A percentile compares a stretch with the other conserved stretches of the same genome.
These are phyloP conservation scores for Lasioglossum marginatum DNA, from an alignment of 2,888 invertebrate species.

Conservation along the genomic window DNA sequence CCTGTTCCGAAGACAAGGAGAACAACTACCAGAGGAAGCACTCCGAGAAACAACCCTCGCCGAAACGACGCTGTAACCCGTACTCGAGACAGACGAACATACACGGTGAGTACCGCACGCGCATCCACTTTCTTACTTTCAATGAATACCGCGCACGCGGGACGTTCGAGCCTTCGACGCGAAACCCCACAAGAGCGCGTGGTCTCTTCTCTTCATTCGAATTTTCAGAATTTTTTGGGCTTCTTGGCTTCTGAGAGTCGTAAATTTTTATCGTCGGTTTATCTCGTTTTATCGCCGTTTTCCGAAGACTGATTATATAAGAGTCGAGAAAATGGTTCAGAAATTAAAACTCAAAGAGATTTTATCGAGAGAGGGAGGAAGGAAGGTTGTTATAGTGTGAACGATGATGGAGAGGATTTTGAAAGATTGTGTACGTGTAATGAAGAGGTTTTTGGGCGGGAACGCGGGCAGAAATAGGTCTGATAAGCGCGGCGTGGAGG, in stretches of 20 bases:
- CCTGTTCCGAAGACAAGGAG: constrained; percentile 81
- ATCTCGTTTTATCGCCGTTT: background rate
- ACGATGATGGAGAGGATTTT: background rate
- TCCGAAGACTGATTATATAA: background rate
- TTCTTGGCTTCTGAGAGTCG: background rate
- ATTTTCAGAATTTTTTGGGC: background rate
- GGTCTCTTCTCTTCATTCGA: background rate
- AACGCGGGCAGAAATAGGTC: background rate
- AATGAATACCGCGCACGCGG: background rate
- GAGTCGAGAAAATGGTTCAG: background rate
- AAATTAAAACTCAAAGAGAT: background rate
- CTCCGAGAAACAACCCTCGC: constrained; percentile 74
- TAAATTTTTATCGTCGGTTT: background rate
- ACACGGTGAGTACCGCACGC: constrained; percentile 76
- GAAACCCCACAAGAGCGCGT: background rate
- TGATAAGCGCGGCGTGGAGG: constrained; percentile 53
- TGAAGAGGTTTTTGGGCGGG: background rate
- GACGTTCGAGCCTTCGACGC: background rate
- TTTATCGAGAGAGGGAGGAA: background rate
- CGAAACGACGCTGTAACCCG: constrained; percentile 76
- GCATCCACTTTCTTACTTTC: background rate
- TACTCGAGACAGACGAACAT: constrained; percentile 81
- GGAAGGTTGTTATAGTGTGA: background rate
- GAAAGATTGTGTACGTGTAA: background rate
- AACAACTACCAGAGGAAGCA: constrained; percentile 72